Evolutionary conservation across 2,797 vertebrate species (phyloP).

Genomic region (Crenuchus spilurus): DNA sequence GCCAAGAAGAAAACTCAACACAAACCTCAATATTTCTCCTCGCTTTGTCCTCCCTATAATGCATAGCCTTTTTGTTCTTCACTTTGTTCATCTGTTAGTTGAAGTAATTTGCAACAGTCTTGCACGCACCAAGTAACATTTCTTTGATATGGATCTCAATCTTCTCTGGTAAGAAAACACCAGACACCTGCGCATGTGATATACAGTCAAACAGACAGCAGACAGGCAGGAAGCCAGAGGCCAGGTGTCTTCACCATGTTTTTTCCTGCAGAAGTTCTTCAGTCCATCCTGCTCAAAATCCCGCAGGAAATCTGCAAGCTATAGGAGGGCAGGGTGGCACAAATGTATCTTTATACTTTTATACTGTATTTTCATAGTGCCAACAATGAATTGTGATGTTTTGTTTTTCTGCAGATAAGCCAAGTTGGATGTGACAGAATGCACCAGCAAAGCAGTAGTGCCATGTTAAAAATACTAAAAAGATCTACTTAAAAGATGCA

Average conservation of each 20-base stretch:
- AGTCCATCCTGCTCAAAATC: constrained; percentile 42
- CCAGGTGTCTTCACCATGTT: constrained; percentile 51
- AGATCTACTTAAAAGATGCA: too few relatives aligned
- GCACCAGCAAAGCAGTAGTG: too few relatives aligned
- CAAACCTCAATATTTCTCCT: background rate
- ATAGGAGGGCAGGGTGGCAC: background rate
- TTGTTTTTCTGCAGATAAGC: too few relatives aligned
- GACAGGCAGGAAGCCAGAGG: constrained; percentile 47
- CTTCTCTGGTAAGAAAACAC: background rate
- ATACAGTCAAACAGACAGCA: constrained; percentile 24
- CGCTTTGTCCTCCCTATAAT: background rate
- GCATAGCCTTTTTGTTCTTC: background rate
- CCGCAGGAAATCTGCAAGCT: constrained; percentile 45
- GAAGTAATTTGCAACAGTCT: background rate
- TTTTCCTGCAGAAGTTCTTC: constrained; percentile 44
- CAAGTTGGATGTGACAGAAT: too few relatives aligned
- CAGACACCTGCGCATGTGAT: constrained; percentile 1
- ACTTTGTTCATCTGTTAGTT: background rate
- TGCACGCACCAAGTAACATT: background rate
- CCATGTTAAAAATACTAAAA: too few relatives aligned
- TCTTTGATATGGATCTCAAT: background rate
- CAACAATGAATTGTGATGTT: too few relatives aligned
- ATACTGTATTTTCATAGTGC: too few relatives aligned
- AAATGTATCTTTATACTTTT: background rate
- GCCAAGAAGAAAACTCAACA: constrained; percentile 18